Evolutionary conservation across 2,888 invertebrate genomes (phyloP), one percentile per base, ranked within the genome.

Genomic region (Trichogramma dendrolimi): DNA sequence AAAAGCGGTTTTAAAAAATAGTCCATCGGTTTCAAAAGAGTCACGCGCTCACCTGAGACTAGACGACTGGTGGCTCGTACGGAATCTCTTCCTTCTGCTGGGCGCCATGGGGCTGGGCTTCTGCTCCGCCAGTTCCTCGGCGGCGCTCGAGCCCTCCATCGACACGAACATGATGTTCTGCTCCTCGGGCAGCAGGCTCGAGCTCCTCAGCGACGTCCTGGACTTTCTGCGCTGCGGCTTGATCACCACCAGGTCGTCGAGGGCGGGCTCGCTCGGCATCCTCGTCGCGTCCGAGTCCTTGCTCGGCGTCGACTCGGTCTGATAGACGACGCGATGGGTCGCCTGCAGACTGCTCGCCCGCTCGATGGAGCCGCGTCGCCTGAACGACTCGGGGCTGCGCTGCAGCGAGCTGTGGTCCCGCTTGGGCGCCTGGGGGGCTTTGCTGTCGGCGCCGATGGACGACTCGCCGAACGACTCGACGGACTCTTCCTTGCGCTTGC

Each of bases 401-500:
- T 72, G 69, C 4, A 62, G 5, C 2, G 67, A 67, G 43, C 60
- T 55, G 27, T 71, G 67, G 8, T 73, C 71, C 8, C 86, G 82
- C 67, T 85, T 84, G 0, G 84, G 81, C 57, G 80, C 80, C 27
- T 75, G 75, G n/a, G 85, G 85, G 39, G 60, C 58, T 27, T 27
- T 27, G 27, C 27, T 27, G 2, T 27, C 27, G 27, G 27, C 27
- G 27, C 27, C 27, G 27, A 27, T 27, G 1, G 46, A 51, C 6
- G 55, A 48, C 5, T 58, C 55, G 5, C 75, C 71, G 52, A 68
- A 69, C 0, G 74, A 73, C 6, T 76, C 74, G 0, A 66, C 49
- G 1, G 73, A 75, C 6, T 64, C 67, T 6, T 77, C 75, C 39
- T 73, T 73, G 0, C 73, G 73, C 44, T 73, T 76, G 39, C 72